A percentile compares a stretch with the other conserved stretches of the same genome.
Conservation (phyloP, 2,888 invertebrate species). For the Plebejus argus region DNA sequence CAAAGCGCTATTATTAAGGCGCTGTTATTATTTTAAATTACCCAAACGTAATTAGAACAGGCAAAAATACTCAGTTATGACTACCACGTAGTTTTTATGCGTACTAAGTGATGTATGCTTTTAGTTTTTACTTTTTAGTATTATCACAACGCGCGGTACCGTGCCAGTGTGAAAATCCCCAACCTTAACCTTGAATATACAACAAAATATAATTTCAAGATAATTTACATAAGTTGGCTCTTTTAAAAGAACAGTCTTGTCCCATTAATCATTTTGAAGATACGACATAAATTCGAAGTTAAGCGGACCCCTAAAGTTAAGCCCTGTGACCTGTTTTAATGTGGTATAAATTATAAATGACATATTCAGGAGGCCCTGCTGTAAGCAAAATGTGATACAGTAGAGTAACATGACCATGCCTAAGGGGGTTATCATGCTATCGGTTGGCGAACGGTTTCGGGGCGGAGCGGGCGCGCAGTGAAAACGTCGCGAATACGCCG, state of each 20-base stretch:
- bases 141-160: background rate
- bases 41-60: too few species aligned
- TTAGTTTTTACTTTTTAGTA: background rate
- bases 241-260: background rate
- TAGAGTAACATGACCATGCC: background rate
- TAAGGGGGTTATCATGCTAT: too few species aligned
- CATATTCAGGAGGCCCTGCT: conserved; percentile 37
- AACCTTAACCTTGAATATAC: background rate
- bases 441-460: too few species aligned
- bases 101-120: background rate
- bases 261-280: conserved; percentile 20
- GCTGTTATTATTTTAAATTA: too few species aligned
- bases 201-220: background rate
- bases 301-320: conserved; percentile 39
- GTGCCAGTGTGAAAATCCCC: background rate
- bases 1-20: too few species aligned
- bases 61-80: too few species aligned
- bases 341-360: conserved; percentile 39
- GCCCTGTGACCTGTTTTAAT: conserved; percentile 37
- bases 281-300: conserved; percentile 33
- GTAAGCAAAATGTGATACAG: conserved; percentile 6
- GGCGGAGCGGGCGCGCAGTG: too few species aligned
- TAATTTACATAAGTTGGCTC: background rate
- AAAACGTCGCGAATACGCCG: too few species aligned
- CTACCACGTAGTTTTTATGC: too few species aligned